Percentiles rank a stretch among this genome's conserved stretches.
These are phyloP conservation scores for Tetropium fuscum DNA, from an alignment of 2,888 invertebrate species.

Conservation along the genomic window DNA sequence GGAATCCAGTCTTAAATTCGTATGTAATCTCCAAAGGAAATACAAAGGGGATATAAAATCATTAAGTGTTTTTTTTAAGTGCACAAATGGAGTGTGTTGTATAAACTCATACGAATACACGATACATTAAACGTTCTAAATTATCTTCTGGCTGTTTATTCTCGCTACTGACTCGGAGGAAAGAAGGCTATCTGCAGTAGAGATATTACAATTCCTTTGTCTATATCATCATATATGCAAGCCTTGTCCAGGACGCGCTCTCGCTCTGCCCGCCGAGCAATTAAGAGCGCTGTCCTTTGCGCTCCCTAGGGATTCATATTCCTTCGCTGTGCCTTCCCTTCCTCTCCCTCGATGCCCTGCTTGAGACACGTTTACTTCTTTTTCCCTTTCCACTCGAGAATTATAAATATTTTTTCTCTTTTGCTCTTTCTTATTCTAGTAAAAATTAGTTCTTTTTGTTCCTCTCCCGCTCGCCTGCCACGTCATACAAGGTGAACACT, in stretches of 20 bases:
- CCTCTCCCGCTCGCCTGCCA: slow-evolving; percentile 34
- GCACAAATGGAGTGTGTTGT: slow-evolving; percentile 21
- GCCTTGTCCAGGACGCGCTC: slow-evolving; percentile 60
- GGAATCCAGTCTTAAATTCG: slow-evolving; percentile 24
- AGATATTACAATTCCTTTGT: slow-evolving; percentile 66
- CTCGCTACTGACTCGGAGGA: slow-evolving; percentile 26
- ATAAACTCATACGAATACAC: slow-evolving; percentile 20
- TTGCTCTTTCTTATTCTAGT: slow-evolving; percentile 50
- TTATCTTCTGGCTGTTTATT: slow-evolving; percentile 59
- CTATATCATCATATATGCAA: slow-evolving; percentile 67
- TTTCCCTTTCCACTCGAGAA: slow-evolving; percentile 61
- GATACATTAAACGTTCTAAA: slow-evolving; percentile 57
- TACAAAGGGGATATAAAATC: slow-evolving; percentile 25
- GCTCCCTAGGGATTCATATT: slow-evolving; percentile 62
- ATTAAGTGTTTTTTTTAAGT: slow-evolving; percentile 24
- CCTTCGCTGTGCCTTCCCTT: slow-evolving; percentile 52
- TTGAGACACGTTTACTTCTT: slow-evolving; percentile 51
- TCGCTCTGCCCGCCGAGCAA: slow-evolving; percentile 53
- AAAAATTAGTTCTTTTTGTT: slow-evolving; percentile 58
- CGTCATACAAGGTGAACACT: slow-evolving; percentile 30
- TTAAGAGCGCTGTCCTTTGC: slow-evolving; percentile 61
- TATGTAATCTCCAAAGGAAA: slow-evolving; percentile 20
- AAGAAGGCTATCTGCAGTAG: slow-evolving; percentile 40
- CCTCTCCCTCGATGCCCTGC: slow-evolving; percentile 40
- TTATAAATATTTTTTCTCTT: slow-evolving; percentile 64